A percentile compares a stretch with the other conserved stretches of the same genome.
Conservation (phyloP, 2,888 invertebrate species). For the Furcula furcula region DNA sequence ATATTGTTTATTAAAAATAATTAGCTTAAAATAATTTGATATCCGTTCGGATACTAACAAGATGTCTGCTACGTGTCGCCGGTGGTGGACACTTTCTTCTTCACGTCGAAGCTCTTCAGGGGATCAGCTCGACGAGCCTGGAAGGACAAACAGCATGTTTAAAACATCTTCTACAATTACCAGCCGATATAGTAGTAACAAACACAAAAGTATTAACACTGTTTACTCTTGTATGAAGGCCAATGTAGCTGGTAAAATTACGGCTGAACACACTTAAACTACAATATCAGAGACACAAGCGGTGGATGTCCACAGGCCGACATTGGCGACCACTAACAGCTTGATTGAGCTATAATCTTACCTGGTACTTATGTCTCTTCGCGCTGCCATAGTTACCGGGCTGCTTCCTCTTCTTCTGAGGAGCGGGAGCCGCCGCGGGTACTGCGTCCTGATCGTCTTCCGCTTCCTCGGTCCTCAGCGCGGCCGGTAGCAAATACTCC, state of each 20-base stretch:
- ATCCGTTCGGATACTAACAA: constrained; percentile 55
- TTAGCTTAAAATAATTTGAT: constrained; percentile 13
- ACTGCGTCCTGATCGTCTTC: constrained; percentile 51
- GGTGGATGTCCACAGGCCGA: too few relatives aligned
- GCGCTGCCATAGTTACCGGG: constrained; percentile 54
- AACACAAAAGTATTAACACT: too few relatives aligned
- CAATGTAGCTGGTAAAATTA: too few relatives aligned
- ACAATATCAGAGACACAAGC: too few relatives aligned
- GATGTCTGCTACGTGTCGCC: constrained; percentile 50
- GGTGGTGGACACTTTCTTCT: constrained; percentile 60
- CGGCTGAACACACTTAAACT: too few relatives aligned
- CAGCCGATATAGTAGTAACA: too few relatives aligned
- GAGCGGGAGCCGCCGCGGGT: constrained; percentile 21
- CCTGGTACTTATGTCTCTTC: constrained; percentile 71
- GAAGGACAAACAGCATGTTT: constrained; percentile 5
- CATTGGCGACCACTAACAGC: too few relatives aligned
- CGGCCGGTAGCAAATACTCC: constrained; percentile 93
- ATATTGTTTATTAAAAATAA: constrained; percentile 4
- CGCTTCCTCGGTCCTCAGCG: constrained; percentile 84
- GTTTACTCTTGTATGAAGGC: too few relatives aligned
- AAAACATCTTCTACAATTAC: too few relatives aligned
- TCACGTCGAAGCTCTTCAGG: constrained; percentile 84
- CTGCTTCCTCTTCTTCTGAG: constrained; percentile 56
- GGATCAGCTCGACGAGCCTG: constrained; percentile 86
- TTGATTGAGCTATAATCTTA: constrained; percentile 21